phyloP scores from a whole-genome alignment of 2,888 invertebrate species.

The Nematopogon swammerdamellus region DNA sequence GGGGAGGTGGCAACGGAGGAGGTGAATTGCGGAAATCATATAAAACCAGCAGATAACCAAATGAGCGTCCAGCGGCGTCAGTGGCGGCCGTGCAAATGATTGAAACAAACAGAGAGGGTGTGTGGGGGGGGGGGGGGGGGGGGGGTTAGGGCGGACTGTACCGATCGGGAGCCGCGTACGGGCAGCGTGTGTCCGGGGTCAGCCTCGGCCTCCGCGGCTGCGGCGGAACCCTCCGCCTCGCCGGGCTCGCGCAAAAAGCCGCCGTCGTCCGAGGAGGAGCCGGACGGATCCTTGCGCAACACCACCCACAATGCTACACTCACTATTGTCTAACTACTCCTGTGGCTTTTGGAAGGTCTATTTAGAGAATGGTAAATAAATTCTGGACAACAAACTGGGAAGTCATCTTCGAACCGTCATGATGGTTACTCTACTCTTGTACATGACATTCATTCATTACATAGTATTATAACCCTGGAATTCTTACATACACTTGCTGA shows the following conservation, averaged over 20 bases:
- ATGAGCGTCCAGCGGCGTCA: constrained; percentile 14
- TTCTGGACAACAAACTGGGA: too few species aligned
- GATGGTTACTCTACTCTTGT: too few species aligned
- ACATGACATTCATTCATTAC: too few species aligned
- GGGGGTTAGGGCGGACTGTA: constrained; percentile 22
- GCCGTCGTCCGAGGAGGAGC: constrained; percentile 53
- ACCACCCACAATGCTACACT: constrained; percentile 3
- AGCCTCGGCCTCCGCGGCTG: constrained; percentile 21
- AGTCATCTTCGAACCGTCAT: too few species aligned
- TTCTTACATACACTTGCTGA: too few species aligned
- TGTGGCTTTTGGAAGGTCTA: too few species aligned
- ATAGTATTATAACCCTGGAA: too few species aligned
- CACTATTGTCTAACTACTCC: too few species aligned
- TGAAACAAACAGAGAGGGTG: not conserved
- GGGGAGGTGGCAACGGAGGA: not conserved
- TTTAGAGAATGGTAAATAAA: too few species aligned
- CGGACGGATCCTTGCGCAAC: constrained; percentile 45
- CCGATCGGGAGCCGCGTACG: constrained; percentile 53
- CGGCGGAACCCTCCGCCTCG: constrained; percentile 16
- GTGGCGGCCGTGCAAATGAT: constrained; percentile 22
- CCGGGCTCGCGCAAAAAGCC: constrained; percentile 43
- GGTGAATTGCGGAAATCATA: not conserved
- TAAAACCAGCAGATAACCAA: too few species aligned
- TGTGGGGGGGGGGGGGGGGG: too few species aligned
- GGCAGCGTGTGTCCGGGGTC: constrained; percentile 52